Evolutionary conservation across 2,888 invertebrate genomes (phyloP).

Genomic region (Anticlea derivata): DNA sequence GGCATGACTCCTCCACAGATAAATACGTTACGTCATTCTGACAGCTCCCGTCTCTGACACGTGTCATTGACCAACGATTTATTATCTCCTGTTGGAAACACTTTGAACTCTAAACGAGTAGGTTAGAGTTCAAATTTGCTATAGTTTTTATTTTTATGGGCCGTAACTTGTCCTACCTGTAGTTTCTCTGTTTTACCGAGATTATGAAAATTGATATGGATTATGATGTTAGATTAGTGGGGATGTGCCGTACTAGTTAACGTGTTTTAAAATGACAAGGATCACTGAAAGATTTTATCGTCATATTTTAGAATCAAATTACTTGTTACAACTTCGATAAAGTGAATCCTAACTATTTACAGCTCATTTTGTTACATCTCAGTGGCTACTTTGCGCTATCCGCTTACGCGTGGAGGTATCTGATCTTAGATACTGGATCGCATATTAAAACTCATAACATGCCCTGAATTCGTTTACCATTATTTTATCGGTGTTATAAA

Average conservation of each 20-base stretch:
- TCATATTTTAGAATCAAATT: no score
- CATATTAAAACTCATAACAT: no score
- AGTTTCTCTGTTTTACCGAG: constrained; percentile 27
- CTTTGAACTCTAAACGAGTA: constrained; percentile 33
- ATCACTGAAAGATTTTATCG: no score
- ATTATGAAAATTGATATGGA: constrained; percentile 30
- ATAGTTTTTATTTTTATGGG: constrained; percentile 37
- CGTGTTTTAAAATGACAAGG: no score
- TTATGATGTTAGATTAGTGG: constrained; percentile 10
- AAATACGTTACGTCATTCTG: constrained; percentile 73
- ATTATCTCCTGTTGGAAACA: constrained; percentile 32
- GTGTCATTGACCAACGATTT: constrained; percentile 64
- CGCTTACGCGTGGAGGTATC: no score
- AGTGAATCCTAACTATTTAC: no score
- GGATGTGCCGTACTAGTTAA: constrained; percentile 5
- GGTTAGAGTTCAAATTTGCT: constrained; percentile 39
- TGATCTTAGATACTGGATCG: no score
- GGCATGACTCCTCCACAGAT: constrained; percentile 61
- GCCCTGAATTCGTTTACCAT: no score
- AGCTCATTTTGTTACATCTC: no score
- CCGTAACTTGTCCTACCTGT: constrained; percentile 28
- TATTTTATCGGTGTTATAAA: no score
- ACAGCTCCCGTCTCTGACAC: constrained; percentile 73
- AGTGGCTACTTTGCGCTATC: no score
- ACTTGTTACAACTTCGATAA: no score